phyloP scores from a whole-genome alignment of 1,140 invertebrate species.

The Trichonephila clavata region DNA sequence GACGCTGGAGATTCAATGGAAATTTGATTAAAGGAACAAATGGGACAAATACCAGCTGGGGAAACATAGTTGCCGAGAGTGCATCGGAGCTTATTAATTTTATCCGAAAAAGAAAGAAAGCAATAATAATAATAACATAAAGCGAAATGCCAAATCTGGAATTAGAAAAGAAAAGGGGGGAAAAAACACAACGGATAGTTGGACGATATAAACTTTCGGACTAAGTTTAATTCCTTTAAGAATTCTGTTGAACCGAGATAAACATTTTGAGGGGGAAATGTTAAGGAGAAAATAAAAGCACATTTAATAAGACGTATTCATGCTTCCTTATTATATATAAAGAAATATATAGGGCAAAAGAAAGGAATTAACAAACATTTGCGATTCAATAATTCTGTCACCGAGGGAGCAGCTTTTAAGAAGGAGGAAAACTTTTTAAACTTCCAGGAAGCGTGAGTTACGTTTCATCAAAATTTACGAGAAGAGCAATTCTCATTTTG shows the following conservation, averaged over 20 bases:
- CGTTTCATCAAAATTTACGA: too few relatives aligned
- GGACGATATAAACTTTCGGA: conserved; percentile 3
- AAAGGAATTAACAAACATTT: too few relatives aligned
- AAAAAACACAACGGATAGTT: conserved; percentile 1
- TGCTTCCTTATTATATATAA: too few relatives aligned
- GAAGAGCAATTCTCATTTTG: too few relatives aligned
- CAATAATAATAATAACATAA: not conserved
- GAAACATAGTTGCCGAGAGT: not conserved
- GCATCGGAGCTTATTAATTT: conserved; percentile 39
- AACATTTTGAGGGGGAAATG: not conserved
- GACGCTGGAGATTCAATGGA: conserved; percentile 30
- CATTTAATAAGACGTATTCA: too few relatives aligned
- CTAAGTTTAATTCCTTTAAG: not conserved
- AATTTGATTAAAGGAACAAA: conserved; percentile 64
- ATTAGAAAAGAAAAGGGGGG: not conserved
- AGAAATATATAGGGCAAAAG: too few relatives aligned
- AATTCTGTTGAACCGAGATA: not conserved
- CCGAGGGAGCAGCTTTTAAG: too few relatives aligned
- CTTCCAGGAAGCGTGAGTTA: too few relatives aligned
- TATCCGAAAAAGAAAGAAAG: not conserved
- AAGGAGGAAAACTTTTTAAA: too few relatives aligned
- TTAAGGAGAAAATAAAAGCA: not conserved
- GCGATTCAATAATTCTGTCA: too few relatives aligned
- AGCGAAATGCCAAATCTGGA: not conserved
- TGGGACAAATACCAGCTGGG: conserved; percentile 49